Percentiles rank a stretch among this genome's conserved stretches.
These are phyloP conservation scores for Sepioteuthis lessoniana DNA, from an alignment of 2,888 invertebrate species.

Conservation along the genomic window DNA sequence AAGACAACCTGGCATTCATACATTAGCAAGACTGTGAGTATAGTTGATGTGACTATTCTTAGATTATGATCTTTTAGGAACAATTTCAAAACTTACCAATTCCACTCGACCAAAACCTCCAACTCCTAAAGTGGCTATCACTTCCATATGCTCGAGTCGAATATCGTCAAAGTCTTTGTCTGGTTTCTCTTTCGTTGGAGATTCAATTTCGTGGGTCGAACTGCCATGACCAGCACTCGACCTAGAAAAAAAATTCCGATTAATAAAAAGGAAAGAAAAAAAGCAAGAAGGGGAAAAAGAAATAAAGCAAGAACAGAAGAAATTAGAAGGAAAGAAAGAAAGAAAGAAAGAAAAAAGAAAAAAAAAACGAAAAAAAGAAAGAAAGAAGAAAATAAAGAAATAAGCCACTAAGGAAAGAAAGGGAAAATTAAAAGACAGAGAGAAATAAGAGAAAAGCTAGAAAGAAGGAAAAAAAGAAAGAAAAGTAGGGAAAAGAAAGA, in stretches of 20 bases:
- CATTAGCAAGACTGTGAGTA: too few relatives aligned
- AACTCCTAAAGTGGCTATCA: constrained; percentile 89
- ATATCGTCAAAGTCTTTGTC: constrained; percentile 80
- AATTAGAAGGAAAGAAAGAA: too few relatives aligned
- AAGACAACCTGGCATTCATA: too few relatives aligned
- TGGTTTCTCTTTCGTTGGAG: constrained; percentile 61
- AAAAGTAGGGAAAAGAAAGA: background rate
- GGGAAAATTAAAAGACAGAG: background rate
- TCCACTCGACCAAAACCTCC: constrained; percentile 95
- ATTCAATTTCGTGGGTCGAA: constrained; percentile 55
- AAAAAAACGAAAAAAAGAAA: background rate
- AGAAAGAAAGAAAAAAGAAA: too few relatives aligned
- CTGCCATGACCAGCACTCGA: constrained; percentile 57
- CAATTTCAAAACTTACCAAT: constrained; percentile 78
- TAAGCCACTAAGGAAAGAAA: background rate
- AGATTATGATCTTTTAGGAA: too few relatives aligned
- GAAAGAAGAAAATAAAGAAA: background rate
- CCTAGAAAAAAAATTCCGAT: constrained; percentile 52
- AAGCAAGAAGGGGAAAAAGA: background rate
- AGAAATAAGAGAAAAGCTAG: background rate
- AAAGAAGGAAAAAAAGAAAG: too few relatives aligned
- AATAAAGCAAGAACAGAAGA: background rate
- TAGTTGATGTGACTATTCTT: too few relatives aligned
- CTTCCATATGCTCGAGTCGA: constrained; percentile 85
- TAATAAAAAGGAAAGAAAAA: background rate